Percentiles rank a stretch among this genome's conserved stretches.
Evolutionary conservation across 1,140 invertebrate species (phyloP).

Genomic region (Ganaspis sp.): DNA sequence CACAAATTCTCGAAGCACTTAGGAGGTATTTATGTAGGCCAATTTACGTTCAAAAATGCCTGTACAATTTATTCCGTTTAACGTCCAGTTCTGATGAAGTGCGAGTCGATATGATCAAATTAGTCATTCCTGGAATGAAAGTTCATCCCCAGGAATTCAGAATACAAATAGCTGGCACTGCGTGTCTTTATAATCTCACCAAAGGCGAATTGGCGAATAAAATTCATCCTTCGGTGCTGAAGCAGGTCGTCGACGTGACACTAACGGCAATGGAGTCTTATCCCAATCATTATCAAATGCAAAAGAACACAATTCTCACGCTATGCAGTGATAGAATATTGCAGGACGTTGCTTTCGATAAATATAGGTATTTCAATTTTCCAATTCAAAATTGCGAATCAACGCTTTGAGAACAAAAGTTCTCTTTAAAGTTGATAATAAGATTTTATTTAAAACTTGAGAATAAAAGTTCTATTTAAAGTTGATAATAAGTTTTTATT

Average conservation of each 20-base stretch:
- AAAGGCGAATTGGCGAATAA: conserved; percentile 81
- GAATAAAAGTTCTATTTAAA: too few species aligned
- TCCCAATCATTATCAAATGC: conserved; percentile 83
- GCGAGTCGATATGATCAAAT: conserved; percentile 82
- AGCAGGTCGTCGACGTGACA: conserved; percentile 83
- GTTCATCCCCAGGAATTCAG: conserved; percentile 81
- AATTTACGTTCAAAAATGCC: conserved; percentile 83
- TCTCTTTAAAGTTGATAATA: too few species aligned
- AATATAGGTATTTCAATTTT: conserved; percentile 78
- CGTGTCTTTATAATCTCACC: conserved; percentile 88
- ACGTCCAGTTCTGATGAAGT: conserved; percentile 79
- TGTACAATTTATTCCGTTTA: conserved; percentile 84
- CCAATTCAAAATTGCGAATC: too few species aligned
- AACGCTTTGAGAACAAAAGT: too few species aligned
- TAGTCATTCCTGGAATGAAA: conserved; percentile 84
- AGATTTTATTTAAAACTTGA: too few species aligned
- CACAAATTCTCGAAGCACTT: conserved; percentile 81
- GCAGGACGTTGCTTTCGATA: conserved; percentile 86
- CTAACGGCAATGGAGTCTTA: conserved; percentile 85
- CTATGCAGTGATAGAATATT: conserved; percentile 88
- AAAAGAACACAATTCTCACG: conserved; percentile 87
- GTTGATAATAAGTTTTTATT: too few species aligned
- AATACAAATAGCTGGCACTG: conserved; percentile 89
- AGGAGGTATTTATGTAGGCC: conserved; percentile 80
- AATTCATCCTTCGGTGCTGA: conserved; percentile 83